Conservation (phyloP, 2,113 vertebrate species). For the Ptilonorhynchus violaceus region DNA sequence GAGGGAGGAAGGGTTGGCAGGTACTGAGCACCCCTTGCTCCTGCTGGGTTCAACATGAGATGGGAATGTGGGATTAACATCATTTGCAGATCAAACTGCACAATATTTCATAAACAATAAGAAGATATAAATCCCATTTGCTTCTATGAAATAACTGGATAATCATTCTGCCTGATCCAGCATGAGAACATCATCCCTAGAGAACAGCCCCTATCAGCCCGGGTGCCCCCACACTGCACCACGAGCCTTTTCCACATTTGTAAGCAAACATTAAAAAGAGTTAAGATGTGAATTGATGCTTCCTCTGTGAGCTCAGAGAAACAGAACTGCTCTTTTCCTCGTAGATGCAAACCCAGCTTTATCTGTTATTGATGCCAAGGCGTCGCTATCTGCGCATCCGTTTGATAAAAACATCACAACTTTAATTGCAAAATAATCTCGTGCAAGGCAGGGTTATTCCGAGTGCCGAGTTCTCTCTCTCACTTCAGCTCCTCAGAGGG, state of each 20-base stretch:
- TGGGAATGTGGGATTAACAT: background rate
- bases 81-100: background rate
- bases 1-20: background rate
- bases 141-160: background rate
- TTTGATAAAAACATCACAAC: background rate
- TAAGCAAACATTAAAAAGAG: background rate
- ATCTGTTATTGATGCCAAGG: background rate
- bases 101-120: background rate
- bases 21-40: background rate
- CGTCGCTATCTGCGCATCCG: background rate
- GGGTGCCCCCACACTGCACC: background rate
- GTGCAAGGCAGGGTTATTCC: constrained; percentile 2
- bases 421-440: constrained; percentile 35
- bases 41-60: rapidly evolving
- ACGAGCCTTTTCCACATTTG: background rate
- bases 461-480: background rate
- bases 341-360: background rate
- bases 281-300: background rate
- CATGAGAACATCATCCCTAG: background rate
- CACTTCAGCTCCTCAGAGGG: constrained; percentile 40
- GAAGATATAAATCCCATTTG: background rate
- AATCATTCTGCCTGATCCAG: background rate
- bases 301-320: background rate
- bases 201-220: background rate
- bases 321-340: background rate